phyloP scores from a whole-genome alignment of 37 sponge, comb jelly and placozoan species.

The Bolinopsis microptera region DNA sequence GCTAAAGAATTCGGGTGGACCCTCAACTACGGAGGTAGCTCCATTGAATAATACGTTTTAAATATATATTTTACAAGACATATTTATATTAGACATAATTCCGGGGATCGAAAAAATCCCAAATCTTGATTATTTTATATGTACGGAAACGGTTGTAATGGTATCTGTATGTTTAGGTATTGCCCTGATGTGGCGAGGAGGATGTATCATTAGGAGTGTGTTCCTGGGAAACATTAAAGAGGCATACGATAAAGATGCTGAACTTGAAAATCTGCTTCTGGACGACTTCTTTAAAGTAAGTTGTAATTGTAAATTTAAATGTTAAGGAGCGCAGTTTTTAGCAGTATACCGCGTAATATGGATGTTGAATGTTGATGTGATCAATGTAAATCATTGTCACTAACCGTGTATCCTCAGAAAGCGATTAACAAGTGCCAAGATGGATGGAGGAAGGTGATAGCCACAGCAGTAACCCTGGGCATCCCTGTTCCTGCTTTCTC shows the following conservation, averaged over 20 bases:
- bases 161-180: constrained; percentile 68
- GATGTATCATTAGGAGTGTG: constrained; percentile 93
- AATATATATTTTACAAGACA: background rate
- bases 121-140: background rate
- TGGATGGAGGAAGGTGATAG: constrained; percentile 89
- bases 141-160: background rate
- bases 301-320: too few species aligned
- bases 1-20: constrained; percentile 86
- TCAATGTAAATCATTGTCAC: background rate
- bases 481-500: constrained; percentile 93
- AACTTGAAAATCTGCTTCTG: constrained; percentile 77
- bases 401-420: background rate
- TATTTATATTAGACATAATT: too few species aligned
- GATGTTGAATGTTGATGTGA: background rate
- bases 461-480: constrained; percentile 79
- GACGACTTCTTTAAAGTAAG: constrained; percentile 90
- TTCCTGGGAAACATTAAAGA: constrained; percentile 98
- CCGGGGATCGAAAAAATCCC: too few species aligned
- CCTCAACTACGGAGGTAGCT: constrained; percentile 84
- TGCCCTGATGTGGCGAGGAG: constrained; percentile 99
- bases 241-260: constrained; percentile 93
- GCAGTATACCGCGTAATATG: constrained; percentile 43
- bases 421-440: constrained; percentile 68
- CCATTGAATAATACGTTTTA: background rate
- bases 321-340: too few species aligned